Conservation (phyloP, 2,113 vertebrate species). For the Perca flavescens region DNA sequence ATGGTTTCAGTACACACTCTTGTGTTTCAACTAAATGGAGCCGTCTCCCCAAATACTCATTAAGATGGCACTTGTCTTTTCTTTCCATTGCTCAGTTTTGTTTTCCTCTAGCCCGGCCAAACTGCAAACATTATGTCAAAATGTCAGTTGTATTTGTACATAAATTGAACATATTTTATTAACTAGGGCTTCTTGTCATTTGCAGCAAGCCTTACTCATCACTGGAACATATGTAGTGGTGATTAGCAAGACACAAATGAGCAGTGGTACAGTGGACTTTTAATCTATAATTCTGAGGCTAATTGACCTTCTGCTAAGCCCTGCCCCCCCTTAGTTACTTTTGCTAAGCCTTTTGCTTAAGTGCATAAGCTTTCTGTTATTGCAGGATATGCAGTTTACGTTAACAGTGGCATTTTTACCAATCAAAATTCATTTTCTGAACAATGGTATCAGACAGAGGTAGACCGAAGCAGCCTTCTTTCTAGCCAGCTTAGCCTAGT, state of each 20-base stretch:
- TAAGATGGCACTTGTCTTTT: background rate
- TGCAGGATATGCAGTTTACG: background rate
- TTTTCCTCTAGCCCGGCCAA: background rate
- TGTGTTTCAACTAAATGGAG: background rate
- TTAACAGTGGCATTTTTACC: background rate
- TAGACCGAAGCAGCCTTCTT: background rate
- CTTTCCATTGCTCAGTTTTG: background rate
- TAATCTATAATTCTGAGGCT: slow-evolving; percentile 9
- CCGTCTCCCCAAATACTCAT: background rate
- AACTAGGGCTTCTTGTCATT: slow-evolving; percentile 15
- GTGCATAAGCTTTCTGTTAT: background rate
- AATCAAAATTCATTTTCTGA: background rate
- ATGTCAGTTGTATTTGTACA: slow-evolving; percentile 22
- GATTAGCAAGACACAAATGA: slow-evolving; percentile 17
- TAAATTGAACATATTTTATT: background rate
- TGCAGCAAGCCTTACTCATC: background rate
- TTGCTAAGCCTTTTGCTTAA: background rate
- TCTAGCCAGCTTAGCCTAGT: background rate
- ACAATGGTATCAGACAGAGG: background rate
- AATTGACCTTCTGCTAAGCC: background rate
- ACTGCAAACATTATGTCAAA: background rate
- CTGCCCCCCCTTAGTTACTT: background rate
- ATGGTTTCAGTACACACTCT: background rate
- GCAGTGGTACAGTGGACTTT: background rate
- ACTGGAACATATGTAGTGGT: background rate